Evolutionary conservation across 2,113 vertebrate genomes (phyloP).

Genomic region (Saguinus imperator): DNA sequence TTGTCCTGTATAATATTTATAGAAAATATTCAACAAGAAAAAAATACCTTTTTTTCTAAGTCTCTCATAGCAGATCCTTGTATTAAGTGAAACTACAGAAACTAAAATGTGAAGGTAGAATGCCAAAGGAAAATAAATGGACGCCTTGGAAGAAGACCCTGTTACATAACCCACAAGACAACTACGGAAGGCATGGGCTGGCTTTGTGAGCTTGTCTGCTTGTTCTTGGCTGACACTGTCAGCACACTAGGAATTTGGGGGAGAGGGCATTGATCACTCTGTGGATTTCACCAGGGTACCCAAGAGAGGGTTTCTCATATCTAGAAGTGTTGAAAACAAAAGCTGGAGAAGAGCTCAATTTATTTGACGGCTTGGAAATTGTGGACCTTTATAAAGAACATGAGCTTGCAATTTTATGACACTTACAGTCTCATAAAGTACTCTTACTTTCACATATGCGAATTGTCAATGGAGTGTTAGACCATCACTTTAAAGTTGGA

Average conservation of each 20-base stretch:
- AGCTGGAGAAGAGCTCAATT: neutral
- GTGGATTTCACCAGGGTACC: neutral
- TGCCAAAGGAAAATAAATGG: neutral
- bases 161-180: accelerated
- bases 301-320: neutral
- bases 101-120: neutral
- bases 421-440: neutral
- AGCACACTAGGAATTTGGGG: neutral
- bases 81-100: neutral
- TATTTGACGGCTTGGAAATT: neutral
- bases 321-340: neutral
- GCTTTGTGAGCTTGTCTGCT: neutral
- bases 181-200: neutral
- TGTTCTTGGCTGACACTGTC: neutral
- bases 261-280: no score
- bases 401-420: neutral
- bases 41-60: neutral
- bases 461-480: neutral
- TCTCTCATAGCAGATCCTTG: neutral
- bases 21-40: neutral
- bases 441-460: neutral
- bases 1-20: neutral
- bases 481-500: neutral
- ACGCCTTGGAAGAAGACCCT: neutral
- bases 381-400: neutral